These are phyloP conservation scores for Silurus meridionalis DNA, from an alignment of 2,113 vertebrate genomes.

Conservation along the genomic window DNA sequence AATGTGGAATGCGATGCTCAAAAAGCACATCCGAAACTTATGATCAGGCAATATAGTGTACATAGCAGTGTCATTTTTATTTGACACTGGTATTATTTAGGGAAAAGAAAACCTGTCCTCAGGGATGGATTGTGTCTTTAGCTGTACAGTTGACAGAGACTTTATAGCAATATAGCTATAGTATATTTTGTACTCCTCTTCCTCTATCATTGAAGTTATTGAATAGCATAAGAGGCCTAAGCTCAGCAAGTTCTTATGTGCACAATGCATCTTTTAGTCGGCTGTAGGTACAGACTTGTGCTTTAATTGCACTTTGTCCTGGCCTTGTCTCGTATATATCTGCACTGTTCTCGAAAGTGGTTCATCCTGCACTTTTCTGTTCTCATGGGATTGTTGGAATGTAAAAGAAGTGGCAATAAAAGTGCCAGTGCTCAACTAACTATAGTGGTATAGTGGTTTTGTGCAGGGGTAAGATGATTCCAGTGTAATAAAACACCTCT, in stretches of 20 bases:
- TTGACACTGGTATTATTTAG: background rate
- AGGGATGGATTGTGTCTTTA: background rate
- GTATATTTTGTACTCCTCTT: background rate
- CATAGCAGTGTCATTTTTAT: background rate
- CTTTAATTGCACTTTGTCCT: background rate
- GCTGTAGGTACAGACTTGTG: background rate
- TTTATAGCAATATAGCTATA: background rate
- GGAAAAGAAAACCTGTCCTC: background rate
- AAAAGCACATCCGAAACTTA: no score
- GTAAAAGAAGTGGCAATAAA: conserved; percentile 1
- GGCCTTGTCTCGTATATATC: background rate
- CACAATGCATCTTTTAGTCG: background rate
- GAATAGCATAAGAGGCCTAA: background rate
- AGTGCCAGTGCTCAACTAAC: background rate
- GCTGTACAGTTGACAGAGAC: background rate
- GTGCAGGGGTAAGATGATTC: background rate
- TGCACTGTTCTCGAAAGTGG: background rate
- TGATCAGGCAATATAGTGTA: background rate
- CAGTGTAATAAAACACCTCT: background rate
- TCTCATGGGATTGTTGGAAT: background rate
- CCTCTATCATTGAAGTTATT: background rate
- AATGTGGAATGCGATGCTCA: no score
- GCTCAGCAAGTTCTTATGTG: conserved; percentile 10
- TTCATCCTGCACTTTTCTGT: background rate
- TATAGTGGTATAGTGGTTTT: background rate